Base-by-base conservation (phyloP, 2,113 vertebrate genomes). In the Perca fluviatilis region DNA sequence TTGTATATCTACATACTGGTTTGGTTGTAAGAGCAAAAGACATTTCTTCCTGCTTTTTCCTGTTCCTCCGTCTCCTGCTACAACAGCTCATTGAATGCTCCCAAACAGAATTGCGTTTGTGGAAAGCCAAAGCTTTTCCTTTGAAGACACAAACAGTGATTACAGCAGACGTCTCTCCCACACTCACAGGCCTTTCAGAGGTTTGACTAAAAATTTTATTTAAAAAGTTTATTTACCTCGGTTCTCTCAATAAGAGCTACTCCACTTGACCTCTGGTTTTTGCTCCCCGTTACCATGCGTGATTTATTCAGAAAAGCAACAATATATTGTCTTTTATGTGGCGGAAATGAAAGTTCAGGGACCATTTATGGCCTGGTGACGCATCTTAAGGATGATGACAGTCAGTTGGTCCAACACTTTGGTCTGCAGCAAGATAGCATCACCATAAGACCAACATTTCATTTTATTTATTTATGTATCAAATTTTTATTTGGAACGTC, bases 161-260 rank as follows among this genome's bases (percentile, higher is more conserved):
- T 65, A 53, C 11, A 74, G 74, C 74, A 74, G 58, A 78, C 19
- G 6, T 65, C 65, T 18, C 33, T 64, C 50, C 60, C 61, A 73
- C 58, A 70, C 53, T 64, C 54, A 33, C 36, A 50, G 9, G 36
- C n/a, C 33, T 68, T 61, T 75, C 56, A 62, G 23, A 11, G 10
- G 15, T 65, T 33, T 53, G 33, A 63, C 33, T n/a, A 83, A 16
- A 69, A 27, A 65, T 80, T n/a, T n/a, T n/a, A n/a, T n/a, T n/a
- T n/a, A n/a, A n/a, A n/a, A n/a, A n/a, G n/a, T 90, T 83, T 89
- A 82, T 86, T 77, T 86, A 69, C 85, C 56, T 40, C 30, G 53
- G 19, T 5, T 67, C 50, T 51, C 1, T 76, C 36, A 68, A 62
- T 62, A 36, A 66, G 15, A 56, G 30, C 4, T 14, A n/a, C 21